phyloP scores from a whole-genome alignment of 92 coral and sea anemone genomes.

The Zoanthus sansibaricus region DNA sequence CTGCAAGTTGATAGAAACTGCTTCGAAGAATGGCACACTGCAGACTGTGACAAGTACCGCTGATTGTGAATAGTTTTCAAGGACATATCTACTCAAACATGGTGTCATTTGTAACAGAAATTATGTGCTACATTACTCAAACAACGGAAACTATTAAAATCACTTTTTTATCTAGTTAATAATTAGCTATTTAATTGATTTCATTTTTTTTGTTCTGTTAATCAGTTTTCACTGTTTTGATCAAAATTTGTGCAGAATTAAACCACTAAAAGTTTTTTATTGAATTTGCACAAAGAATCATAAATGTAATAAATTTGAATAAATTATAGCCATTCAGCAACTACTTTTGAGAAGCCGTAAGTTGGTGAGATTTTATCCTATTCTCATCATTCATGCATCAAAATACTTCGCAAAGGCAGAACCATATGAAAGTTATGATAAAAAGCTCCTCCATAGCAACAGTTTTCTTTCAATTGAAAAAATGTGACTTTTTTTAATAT shows the following conservation, averaged over 20 bases:
- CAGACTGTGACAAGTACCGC: slow-evolving; percentile 28
- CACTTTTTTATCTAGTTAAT: neutral
- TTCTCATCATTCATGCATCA: slow-evolving; percentile 6
- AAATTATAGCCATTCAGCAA: slow-evolving; percentile 23
- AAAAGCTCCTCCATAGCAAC: too few relatives aligned
- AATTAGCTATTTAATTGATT: slow-evolving; percentile 10
- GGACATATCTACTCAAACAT: slow-evolving; percentile 11
- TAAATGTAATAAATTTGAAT: slow-evolving; percentile 7
- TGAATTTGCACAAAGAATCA: slow-evolving; percentile 2
- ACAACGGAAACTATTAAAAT: neutral
- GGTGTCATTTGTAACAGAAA: neutral
- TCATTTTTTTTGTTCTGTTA: slow-evolving; percentile 5
- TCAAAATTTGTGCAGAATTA: slow-evolving; percentile 4
- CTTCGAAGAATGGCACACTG: slow-evolving; percentile 22
- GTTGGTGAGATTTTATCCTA: slow-evolving; percentile 1
- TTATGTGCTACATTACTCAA: slow-evolving; percentile 15
- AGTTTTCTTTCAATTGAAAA: neutral
- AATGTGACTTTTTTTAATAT: neutral
- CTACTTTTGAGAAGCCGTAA: slow-evolving; percentile 20
- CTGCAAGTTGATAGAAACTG: slow-evolving; percentile 26
- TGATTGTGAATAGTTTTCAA: neutral
- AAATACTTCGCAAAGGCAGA: slow-evolving; percentile 17
- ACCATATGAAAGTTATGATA: neutral
- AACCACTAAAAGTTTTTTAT: slow-evolving; percentile 2
- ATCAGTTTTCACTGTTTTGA: slow-evolving; percentile 7